A percentile compares a stretch with the other conserved stretches of the same genome.
Evolutionary conservation across 2,888 invertebrate genomes (phyloP).

Genomic region (Sycophila texana): DNA sequence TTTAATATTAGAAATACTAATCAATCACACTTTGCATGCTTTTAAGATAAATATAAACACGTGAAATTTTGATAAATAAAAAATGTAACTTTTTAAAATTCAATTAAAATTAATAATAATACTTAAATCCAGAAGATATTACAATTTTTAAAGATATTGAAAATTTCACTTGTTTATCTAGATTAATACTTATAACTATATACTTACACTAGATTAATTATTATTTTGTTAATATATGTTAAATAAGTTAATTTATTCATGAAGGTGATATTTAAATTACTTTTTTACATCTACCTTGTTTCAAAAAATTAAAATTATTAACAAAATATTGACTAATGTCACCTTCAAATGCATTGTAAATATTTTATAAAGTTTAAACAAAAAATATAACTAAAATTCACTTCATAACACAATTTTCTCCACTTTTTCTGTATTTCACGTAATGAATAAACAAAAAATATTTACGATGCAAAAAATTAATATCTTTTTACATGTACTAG

Average conservation of each 20-base stretch:
- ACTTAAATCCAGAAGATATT: not conserved
- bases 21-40: slow-evolving; percentile 51
- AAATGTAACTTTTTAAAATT: not conserved
- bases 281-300: not conserved
- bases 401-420: no score
- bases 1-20: slow-evolving; percentile 37
- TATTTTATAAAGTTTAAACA: no score
- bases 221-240: not conserved
- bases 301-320: no score
- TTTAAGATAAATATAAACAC: slow-evolving; percentile 12
- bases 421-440: no score
- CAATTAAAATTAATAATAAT: not conserved
- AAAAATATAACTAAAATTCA: no score
- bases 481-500: slow-evolving; percentile 9
- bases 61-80: no score
- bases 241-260: not conserved
- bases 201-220: slow-evolving; percentile 6
- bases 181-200: not conserved
- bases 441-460: no score
- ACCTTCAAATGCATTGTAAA: not conserved
- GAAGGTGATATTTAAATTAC: slow-evolving; percentile 34
- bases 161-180: not conserved
- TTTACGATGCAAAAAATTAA: no score
- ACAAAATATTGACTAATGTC: not conserved
- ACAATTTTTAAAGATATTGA: no score